Evolutionary conservation across 2,888 invertebrate species (phyloP), one percentile per base, ranked within the genome.

Genomic region (Mimachlamys varia): DNA sequence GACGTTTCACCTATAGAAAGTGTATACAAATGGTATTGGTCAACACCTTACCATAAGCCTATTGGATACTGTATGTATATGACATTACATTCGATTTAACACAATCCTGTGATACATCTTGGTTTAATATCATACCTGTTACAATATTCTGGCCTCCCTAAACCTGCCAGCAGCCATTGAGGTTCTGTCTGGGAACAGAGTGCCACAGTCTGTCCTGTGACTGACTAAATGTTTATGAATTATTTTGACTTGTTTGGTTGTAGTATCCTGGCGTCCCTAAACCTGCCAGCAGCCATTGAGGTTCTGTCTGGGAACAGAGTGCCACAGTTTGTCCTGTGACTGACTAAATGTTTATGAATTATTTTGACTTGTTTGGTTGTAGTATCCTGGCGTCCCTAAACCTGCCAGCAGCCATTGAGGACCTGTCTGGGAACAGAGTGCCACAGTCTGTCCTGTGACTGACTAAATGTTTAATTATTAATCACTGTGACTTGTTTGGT

Each of bases 141-240:
- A 44, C 44, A 53, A 50, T 95, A 97, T 99, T 89, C 97, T 99
- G 96, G 98, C 99, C 0, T 99, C 99, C 92, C 97, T 99, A 94
- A 99, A 99, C 97, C 97, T 99, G 95, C 99, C 99, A 15, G 99
- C 99, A n/a, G 99, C 99, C 89, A 97, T 99, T 91, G 99, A 99
- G 97, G 98, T 98, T 94, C 92, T 96, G 76, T 94, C 95, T 50
- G 97, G 97, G 7, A 97, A 98, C 87, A 98, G 98, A 89, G 97
- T 99, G 94, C 99, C 99, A 0, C 98, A 98, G 90, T 99, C 99
- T 22, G 97, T 99, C 92, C 97, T 98, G 15, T 12, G 15, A 50
- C 50, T 15, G 15, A 15, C 15, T 50, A 50, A 7, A 50, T 15
- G 15, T 15, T 50, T 50, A 7, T 15, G 7, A 7, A 50, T 12